Evolutionary conservation across 2,797 vertebrate genomes (phyloP), one percentile per base, ranked within the genome.

Genomic region (Nasua narica): DNA sequence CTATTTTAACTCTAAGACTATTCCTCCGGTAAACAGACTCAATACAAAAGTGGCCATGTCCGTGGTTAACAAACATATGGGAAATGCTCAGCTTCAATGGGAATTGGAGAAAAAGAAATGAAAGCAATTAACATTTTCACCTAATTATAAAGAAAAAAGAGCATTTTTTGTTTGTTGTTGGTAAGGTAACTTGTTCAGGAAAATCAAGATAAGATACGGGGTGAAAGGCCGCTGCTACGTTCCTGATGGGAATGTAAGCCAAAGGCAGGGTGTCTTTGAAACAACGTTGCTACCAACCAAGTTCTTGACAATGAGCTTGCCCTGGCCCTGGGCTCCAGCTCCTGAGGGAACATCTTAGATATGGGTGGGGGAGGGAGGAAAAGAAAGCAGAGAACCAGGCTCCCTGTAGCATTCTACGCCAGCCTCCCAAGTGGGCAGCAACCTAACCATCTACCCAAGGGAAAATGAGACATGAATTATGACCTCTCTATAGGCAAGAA

Each of bases 251-350:
- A 11, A 21, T 2, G 3, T 2, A 23, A 5, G 11, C 5, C 0
- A 1, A 16, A 7, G 23, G 23, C 1, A 4, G 43, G 2, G 1
- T 0, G 12, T 43, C 87, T 35, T 16, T 0, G 18, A 32, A 56
- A 35, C n/a, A 1, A 3, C 5, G 5, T 21, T 0, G 2, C 60
- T 29, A 0, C 1, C 0, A 0, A 0, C 16, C 27, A 21, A 18
- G 16, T 35, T 84, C 54, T 21, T 52, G 25, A 1, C 32, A 3
- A 13, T 2, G 8, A 14, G 5, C 15, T 2, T 2, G 14, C 16
- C n/a, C 37, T 0, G 14, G 25, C n/a, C 52, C 58, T 37, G 35
- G 2, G 25, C 56, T 70, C 82, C 16, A 13, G n/a, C 56, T 52
- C 25, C 84, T 1, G 27, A 29, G 29, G 43, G 25, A 19, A 1